A percentile compares a stretch with the other conserved stretches of the same genome.
phyloP scores from a whole-genome alignment of 35 echinoderm and acorn worm genomes.

The Ophiothrix spiculata region DNA sequence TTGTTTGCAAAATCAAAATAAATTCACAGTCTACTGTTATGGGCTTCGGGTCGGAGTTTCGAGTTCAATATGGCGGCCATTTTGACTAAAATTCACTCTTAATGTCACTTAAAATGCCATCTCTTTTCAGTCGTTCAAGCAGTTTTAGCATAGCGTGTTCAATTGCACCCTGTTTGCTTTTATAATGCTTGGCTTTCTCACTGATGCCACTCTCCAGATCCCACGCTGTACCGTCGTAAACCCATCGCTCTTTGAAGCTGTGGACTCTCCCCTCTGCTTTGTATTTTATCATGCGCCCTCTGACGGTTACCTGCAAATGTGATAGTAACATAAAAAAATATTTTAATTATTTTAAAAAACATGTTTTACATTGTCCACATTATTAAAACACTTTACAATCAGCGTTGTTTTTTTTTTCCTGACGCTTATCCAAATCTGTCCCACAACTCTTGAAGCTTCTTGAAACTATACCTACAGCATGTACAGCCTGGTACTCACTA shows the following conservation, averaged over 20 bases:
- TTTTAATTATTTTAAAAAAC: not conserved
- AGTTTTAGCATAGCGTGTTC: slow-evolving; percentile 52
- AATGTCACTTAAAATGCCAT: not conserved
- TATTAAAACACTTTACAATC: not conserved
- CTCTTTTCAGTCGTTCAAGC: slow-evolving; percentile 37
- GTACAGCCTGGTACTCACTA: too few relatives aligned
- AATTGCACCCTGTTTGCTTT: slow-evolving; percentile 57
- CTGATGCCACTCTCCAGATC: slow-evolving; percentile 59
- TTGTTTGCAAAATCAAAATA: too few relatives aligned
- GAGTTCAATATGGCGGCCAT: too few relatives aligned
- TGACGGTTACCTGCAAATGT: slow-evolving; percentile 41
- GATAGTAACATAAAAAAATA: not conserved
- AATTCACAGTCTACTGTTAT: too few relatives aligned
- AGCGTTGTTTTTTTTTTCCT: not conserved
- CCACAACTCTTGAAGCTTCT: not conserved
- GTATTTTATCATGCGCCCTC: slow-evolving; percentile 43
- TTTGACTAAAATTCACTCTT: too few relatives aligned
- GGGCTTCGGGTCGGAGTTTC: too few relatives aligned
- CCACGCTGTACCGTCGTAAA: slow-evolving; percentile 59
- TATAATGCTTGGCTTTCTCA: slow-evolving; percentile 60
- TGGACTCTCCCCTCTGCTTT: slow-evolving; percentile 57
- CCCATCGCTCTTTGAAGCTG: slow-evolving; percentile 60
- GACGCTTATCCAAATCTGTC: not conserved
- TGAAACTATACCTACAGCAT: not conserved
- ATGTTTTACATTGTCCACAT: not conserved